Evolutionary conservation across 2,113 vertebrate genomes (phyloP).

Genomic region (Cervus canadensis): DNA sequence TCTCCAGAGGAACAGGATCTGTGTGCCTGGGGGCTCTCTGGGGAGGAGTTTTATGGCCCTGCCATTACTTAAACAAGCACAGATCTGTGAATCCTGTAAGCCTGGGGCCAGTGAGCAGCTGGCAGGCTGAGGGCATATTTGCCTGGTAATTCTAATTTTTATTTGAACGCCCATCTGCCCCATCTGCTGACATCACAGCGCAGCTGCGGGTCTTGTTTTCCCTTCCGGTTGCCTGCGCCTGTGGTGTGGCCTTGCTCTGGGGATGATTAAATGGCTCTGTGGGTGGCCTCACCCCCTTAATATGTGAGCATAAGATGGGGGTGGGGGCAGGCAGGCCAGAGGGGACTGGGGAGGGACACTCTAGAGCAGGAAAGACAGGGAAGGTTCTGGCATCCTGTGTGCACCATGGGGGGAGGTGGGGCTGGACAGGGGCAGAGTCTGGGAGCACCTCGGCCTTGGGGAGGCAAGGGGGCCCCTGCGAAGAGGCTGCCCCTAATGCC

Average conservation of each 20-base stretch:
- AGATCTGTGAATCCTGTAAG: slow-evolving; percentile 31
- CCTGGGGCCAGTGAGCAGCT: slow-evolving; percentile 67
- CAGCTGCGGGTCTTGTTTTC: slow-evolving; percentile 63
- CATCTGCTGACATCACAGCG: slow-evolving; percentile 49
- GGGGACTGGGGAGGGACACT: background rate
- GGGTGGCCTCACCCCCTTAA: slow-evolving; percentile 38
- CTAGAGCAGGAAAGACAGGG: background rate
- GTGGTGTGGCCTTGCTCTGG: background rate
- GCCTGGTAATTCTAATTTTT: slow-evolving; percentile 73
- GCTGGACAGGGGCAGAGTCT: background rate
- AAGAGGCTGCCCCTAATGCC: background rate
- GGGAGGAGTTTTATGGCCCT: slow-evolving; percentile 7
- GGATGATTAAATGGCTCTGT: slow-evolving; percentile 19
- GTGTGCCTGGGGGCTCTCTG: background rate
- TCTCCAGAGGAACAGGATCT: background rate
- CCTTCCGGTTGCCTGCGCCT: background rate
- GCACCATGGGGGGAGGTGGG: background rate
- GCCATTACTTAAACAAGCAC: slow-evolving; percentile 38
- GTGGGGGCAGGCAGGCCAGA: background rate
- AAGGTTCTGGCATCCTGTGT: background rate
- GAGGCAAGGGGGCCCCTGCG: background rate
- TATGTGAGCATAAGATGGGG: background rate
- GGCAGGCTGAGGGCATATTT: slow-evolving; percentile 67
- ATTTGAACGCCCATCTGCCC: slow-evolving; percentile 67
- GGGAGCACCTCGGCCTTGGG: background rate